Percentiles rank a stretch among this genome's conserved stretches.
phyloP scores from a whole-genome alignment of 2,113 vertebrate species.

The Rhynchomys soricoides region DNA sequence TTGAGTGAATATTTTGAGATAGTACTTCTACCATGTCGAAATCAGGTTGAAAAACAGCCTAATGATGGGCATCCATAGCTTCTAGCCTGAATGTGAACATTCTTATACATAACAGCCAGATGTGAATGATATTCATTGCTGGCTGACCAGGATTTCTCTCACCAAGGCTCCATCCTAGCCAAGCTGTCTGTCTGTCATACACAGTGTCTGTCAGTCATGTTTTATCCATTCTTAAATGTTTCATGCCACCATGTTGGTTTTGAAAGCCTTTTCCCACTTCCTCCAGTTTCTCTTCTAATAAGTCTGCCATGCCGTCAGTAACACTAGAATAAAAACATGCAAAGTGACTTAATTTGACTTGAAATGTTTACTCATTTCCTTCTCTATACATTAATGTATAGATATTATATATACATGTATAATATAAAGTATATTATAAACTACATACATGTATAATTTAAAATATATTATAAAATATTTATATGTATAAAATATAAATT shows the following conservation, averaged over 20 bases:
- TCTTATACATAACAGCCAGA: background rate
- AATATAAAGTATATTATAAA: background rate
- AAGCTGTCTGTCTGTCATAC: background rate
- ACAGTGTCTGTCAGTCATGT: background rate
- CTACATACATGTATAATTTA: background rate
- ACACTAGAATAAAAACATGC: background rate
- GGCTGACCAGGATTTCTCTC: background rate
- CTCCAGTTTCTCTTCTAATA: constrained; percentile 28
- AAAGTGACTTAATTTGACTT: constrained; percentile 1
- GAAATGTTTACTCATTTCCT: constrained; percentile 26
- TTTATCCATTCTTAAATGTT: background rate
- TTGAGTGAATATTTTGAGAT: constrained; percentile 62
- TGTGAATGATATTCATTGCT: background rate
- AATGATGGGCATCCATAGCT: background rate
- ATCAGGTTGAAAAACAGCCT: constrained; percentile 2
- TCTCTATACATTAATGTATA: background rate
- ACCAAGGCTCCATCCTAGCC: background rate
- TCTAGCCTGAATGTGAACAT: background rate
- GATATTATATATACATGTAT: background rate
- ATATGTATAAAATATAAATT: background rate
- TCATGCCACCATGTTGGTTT: background rate
- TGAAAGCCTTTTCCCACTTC: background rate
- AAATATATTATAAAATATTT: background rate
- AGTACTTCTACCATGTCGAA: constrained; percentile 49
- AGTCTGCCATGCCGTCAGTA: background rate